Percentiles rank a stretch among this genome's conserved stretches.
Evolutionary conservation across 2,113 vertebrate species (phyloP).

Genomic region (Terrapene triunguis): DNA sequence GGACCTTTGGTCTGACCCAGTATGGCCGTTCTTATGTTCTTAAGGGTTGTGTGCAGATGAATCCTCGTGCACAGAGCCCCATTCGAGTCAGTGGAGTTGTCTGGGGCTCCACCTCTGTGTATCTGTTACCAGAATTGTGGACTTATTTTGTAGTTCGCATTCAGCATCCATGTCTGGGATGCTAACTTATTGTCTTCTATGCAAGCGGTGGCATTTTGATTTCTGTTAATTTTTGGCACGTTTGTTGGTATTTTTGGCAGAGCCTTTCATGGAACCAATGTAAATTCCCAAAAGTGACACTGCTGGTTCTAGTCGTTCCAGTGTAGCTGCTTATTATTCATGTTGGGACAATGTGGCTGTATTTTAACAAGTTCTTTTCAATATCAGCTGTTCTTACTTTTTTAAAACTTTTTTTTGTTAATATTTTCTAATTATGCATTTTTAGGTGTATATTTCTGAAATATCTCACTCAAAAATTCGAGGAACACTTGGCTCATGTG

Average conservation of each 20-base stretch:
- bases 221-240: background rate
- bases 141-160: background rate
- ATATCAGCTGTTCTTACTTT: background rate
- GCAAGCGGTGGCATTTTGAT: background rate
- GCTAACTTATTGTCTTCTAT: background rate
- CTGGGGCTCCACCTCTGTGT: background rate
- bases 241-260: background rate
- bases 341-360: background rate
- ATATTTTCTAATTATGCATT: background rate
- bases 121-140: background rate
- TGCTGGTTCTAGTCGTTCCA: background rate
- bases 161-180: background rate
- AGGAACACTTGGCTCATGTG: slow-evolving; percentile 90
- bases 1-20: no score
- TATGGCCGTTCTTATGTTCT: no score
- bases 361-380: background rate
- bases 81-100: background rate
- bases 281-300: background rate
- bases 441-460: slow-evolving; percentile 93
- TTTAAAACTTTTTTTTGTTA: background rate
- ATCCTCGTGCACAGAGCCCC: background rate
- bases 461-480: slow-evolving; percentile 89
- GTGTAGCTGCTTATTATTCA: background rate
- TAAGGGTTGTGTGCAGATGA: background rate
- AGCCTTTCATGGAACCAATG: background rate